Evolutionary conservation across 2,797 vertebrate species (phyloP), one percentile per base, ranked within the genome.

Genomic region (Apogon hyalosoma): DNA sequence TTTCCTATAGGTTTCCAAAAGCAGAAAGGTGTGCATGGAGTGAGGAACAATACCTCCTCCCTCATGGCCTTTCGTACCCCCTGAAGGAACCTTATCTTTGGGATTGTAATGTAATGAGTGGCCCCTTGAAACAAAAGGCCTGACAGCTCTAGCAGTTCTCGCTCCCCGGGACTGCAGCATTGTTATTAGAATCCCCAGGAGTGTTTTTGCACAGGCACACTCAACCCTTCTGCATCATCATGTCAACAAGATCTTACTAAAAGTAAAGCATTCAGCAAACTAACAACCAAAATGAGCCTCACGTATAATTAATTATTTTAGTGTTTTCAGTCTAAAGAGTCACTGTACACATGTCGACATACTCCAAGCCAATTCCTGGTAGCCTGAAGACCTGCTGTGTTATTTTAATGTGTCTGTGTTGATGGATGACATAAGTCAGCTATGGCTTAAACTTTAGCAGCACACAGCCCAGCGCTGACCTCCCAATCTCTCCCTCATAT

Each of bases 51-150:
- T 91, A 61, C 65, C 42, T 65, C 83, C 85, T 88, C 84, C 82
- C 88, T 33, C 74, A 10, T 83, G 84, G 69, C 80, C 87, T 78
- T 77, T 82, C 46, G 56, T 57, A 83, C 77, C 83, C 79, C 87
- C 85, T 77, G 75, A 81, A 79, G 87, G 87, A 68, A 76, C 88
- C 90, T 93, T 90, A 90, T 92, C 88, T 89, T 75, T 86, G 85
- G 90, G 82, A 91, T 93, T 93, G 88, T 95, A 92, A 93, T 92
- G 91, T 90, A 93, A 31, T 75, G 87, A 90, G 80, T 87, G 90
- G 86, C 83, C 84, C 77, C 75, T 89, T 88, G 90, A 95, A 94
- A 94, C 90, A 93, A 92, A 93, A 81, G 86, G 66, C 78, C 84
- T 84, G 88, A 81, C 89, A 91, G 88, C 90, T 87, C 91, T 88